Evolutionary conservation across 1,140 invertebrate genomes (phyloP).

Genomic region (Oreohelix idahoensis): DNA sequence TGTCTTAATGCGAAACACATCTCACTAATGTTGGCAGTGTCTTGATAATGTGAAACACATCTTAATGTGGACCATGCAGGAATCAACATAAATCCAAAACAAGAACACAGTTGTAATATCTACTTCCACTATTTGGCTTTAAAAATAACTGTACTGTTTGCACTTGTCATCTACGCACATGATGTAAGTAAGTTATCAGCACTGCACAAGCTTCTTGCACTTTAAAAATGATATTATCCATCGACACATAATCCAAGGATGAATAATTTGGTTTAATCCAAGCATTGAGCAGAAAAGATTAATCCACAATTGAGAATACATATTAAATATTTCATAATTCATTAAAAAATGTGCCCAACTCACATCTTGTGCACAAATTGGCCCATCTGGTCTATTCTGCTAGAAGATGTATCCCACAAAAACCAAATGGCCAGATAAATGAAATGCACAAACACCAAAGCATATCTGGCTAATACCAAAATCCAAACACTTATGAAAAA

Average conservation of each 20-base stretch:
- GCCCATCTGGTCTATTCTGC: not conserved
- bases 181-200: not conserved
- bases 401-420: not conserved
- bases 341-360: not conserved
- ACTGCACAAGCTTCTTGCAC: not conserved
- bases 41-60: not conserved
- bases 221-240: not conserved
- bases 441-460: not conserved
- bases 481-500: not conserved
- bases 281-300: not conserved
- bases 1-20: no score
- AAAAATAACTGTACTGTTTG: not conserved
- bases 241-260: not conserved
- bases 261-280: slow-evolving; percentile 17
- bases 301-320: not conserved
- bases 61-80: not conserved
- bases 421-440: not conserved
- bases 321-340: not conserved
- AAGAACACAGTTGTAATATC: not conserved
- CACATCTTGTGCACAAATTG: not conserved
- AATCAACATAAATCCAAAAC: not conserved
- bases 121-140: not conserved
- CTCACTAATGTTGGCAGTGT: no score
- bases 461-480: not conserved
- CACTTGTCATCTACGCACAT: no score